Evolutionary conservation across 1,140 invertebrate species (phyloP).

Genomic region (Drosophila pachea): DNA sequence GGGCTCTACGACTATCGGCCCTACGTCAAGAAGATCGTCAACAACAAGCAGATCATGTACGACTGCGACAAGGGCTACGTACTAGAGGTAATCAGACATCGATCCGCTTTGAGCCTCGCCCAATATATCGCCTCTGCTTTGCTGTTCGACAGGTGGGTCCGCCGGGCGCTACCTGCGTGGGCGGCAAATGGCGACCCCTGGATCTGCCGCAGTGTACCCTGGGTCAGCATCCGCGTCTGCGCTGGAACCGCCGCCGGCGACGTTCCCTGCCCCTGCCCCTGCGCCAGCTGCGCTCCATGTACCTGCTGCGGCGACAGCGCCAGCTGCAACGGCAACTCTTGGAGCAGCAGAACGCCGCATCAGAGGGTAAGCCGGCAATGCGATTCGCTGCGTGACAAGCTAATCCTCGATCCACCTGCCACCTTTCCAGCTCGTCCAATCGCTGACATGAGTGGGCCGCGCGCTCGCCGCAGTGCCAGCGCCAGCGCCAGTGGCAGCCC

Average conservation of each 20-base stretch:
- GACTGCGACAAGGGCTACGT: slow-evolving; percentile 96
- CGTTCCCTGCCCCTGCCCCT: slow-evolving; percentile 82
- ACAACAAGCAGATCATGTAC: slow-evolving; percentile 98
- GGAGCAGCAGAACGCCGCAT: slow-evolving; percentile 25
- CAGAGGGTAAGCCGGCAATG: slow-evolving; percentile 6
- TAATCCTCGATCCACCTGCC: too few relatives aligned
- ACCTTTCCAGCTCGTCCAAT: neutral
- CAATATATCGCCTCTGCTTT: neutral
- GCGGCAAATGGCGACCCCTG: slow-evolving; percentile 75
- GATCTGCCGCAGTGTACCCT: slow-evolving; percentile 82
- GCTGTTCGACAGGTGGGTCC: slow-evolving; percentile 82
- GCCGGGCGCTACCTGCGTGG: slow-evolving; percentile 85
- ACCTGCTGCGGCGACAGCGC: slow-evolving; percentile 69
- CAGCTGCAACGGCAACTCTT: slow-evolving; percentile 50
- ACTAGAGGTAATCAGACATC: slow-evolving; percentile 81
- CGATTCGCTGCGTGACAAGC: too few relatives aligned
- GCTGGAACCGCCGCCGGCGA: slow-evolving; percentile 85
- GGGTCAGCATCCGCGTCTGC: slow-evolving; percentile 89
- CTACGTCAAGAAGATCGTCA: slow-evolving; percentile 93
- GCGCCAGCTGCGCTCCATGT: slow-evolving; percentile 80
- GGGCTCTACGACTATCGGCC: slow-evolving; percentile 98
- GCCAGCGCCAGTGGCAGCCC: slow-evolving; percentile 12
- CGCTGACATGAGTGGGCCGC: neutral
- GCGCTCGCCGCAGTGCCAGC: slow-evolving; percentile 47
- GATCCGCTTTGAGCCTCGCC: neutral